Base-by-base conservation (phyloP, 1,140 invertebrate species). In the Manduca sexta region DNA sequence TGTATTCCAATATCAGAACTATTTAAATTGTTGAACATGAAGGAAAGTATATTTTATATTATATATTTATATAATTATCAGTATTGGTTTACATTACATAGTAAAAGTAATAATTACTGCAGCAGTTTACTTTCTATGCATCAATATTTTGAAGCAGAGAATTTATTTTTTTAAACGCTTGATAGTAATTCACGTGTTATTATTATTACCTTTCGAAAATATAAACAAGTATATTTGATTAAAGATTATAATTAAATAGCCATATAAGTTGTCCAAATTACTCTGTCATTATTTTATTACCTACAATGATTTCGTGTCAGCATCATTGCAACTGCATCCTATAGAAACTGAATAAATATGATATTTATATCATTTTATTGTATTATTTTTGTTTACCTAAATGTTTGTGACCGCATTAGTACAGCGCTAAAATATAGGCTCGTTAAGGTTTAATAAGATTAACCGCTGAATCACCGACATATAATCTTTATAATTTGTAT, bases 331-430 rank as follows among this genome's bases (percentile, higher is more conserved):
- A 74, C 68, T 70, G 80, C 72, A 83, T 79, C 78, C 64, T 76
- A 73, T 80, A 68, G 64, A 76, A 80, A 83, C 64, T 62, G 74
- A 80, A 83, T 79, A 80, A 77, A 78, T 74, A 69, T 60, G 56
- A 67, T 76, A 73, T 77, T 74, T 77, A 70, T 74, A 74, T 63
- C 57, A 69, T 49, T 54, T 50, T 38, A 14, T 47, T 38, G 18
- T 47, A 37, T 47, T 29, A 38, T 47, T 34, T 43, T 29, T n/a
- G 0, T 35, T 11, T 35, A n/a, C 33, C 33, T 35, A n/a, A n/a
- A n/a, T n/a, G n/a, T n/a, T n/a, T n/a, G n/a, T n/a, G n/a, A n/a
- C n/a, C n/a, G n/a, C n/a, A n/a, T n/a, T n/a, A n/a, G n/a, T n/a
- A n/a, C n/a, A n/a, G n/a, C n/a, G n/a, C n/a, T n/a, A n/a, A n/a